Evolutionary conservation across 1,140 invertebrate species (phyloP), one percentile per base, ranked within the genome.

Genomic region (Harpegnathos saltator): DNA sequence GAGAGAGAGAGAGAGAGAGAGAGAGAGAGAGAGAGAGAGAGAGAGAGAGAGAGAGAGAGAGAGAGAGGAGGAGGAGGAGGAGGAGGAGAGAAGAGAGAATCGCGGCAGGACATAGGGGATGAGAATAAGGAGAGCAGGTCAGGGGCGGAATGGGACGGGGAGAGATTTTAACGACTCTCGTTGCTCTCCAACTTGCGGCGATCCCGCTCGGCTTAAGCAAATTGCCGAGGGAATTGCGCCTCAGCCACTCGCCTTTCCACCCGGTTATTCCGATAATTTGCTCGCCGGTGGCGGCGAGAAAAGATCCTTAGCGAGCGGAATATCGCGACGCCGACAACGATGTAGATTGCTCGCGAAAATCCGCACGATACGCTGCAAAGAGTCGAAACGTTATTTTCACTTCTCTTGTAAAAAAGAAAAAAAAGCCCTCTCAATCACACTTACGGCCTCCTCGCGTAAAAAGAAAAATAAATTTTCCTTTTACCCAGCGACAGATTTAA

Each of bases 141-240:
- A 26, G 38, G 14, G 63, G 12, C 15, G 56, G n/a, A 72, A 58
- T 29, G 72, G 80, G 52, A 58, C 14, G 66, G 19, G 56, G 62
- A 81, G 81, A 89, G 82, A 89, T 89, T 89, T 89, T 89, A 89
- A 89, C 86, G 84, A 89, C 74, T 88, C 83, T 85, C 87, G 83
- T 89, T 88, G 86, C 78, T 82, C 85, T 77, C 24, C 77, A 44
- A 88, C 71, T 88, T 52, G 86, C 87, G 74, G 86, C 83, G 86
- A 85, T 87, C 86, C 65, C 82, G 83, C 71, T 80, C 69, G 87
- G 86, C 87, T 89, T 89, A 88, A 88, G 87, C 87, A 89, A 89
- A 89, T 89, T 88, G 84, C 87, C 83, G 72, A 74, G 87, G 77
- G 68, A 88, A 88, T 88, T 80, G 83, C 86, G 56, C 77, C 58